These are phyloP conservation scores for Lutjanus campechanus DNA, from an alignment of 2,797 vertebrate genomes.

Conservation along the genomic window DNA sequence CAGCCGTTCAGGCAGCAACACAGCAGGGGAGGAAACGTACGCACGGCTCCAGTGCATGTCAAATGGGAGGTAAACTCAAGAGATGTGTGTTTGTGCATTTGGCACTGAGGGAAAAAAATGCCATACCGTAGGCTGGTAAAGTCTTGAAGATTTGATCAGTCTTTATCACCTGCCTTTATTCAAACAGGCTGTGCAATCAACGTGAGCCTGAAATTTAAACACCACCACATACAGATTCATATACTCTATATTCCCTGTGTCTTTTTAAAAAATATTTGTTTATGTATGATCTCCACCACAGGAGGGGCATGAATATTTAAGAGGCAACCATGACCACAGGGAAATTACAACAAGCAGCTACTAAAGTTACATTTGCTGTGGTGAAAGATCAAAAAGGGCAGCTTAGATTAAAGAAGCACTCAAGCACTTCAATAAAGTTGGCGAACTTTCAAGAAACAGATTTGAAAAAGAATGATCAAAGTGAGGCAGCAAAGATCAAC, in stretches of 20 bases:
- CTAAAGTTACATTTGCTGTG: slow-evolving; percentile 16
- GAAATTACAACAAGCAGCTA: slow-evolving; percentile 23
- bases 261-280: slow-evolving; percentile 12
- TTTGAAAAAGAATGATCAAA: background rate
- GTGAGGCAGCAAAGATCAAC: background rate
- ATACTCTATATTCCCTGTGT: background rate
- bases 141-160: background rate
- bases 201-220: too few species aligned
- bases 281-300: slow-evolving; percentile 25
- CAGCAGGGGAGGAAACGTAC: slow-evolving; percentile 56
- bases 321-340: slow-evolving; percentile 10
- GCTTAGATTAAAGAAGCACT: slow-evolving; percentile 20
- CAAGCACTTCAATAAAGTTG: background rate
- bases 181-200: slow-evolving; percentile 9
- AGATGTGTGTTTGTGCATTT: slow-evolving; percentile 20
- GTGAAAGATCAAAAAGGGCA: slow-evolving; percentile 26
- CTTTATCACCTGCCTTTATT: slow-evolving; percentile 2
- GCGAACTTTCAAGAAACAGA: slow-evolving; percentile 5
- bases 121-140: background rate
- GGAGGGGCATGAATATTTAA: slow-evolving; percentile 27
- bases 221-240: background rate
- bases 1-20: slow-evolving; percentile 64
- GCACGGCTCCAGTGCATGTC: slow-evolving; percentile 32
- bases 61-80: slow-evolving; percentile 26
- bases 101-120: slow-evolving; percentile 6